These are phyloP conservation scores for Proisotoma minuta DNA, from an alignment of 2,888 invertebrate species.

Conservation along the genomic window DNA sequence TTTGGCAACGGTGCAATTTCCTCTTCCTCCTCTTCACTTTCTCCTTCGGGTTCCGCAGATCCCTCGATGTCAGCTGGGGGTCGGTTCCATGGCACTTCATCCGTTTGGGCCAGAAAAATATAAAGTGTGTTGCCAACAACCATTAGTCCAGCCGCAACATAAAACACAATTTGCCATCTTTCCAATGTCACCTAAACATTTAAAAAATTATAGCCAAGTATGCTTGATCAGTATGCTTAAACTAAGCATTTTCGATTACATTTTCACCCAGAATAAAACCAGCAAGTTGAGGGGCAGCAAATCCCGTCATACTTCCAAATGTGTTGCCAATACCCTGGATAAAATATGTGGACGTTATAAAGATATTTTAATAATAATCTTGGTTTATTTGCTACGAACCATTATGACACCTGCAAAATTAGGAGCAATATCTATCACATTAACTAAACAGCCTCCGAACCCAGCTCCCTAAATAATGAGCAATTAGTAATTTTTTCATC, in stretches of 20 bases:
- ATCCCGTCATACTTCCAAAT: constrained; percentile 3
- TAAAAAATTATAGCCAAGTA: neutral
- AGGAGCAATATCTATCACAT: constrained; percentile 72
- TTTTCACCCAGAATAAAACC: constrained; percentile 20
- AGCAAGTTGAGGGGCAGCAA: constrained; percentile 13
- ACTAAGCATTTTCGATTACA: constrained; percentile 2
- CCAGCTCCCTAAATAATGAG: neutral
- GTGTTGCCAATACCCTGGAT: constrained; percentile 2
- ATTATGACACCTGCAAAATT: constrained; percentile 61
- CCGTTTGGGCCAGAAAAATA: constrained; percentile 28
- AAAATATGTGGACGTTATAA: neutral
- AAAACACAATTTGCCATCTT: constrained; percentile 33
- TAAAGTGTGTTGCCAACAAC: constrained; percentile 22
- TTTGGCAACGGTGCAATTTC: neutral
- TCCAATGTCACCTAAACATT: constrained; percentile 18
- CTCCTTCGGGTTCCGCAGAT: neutral
- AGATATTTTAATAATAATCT: neutral
- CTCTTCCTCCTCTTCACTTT: neutral
- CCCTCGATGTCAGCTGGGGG: neutral
- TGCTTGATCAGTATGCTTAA: neutral
- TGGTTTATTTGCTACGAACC: constrained; percentile 4
- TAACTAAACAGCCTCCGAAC: constrained; percentile 57
- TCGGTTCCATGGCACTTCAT: constrained; percentile 31
- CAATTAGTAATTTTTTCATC: neutral
- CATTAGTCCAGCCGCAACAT: constrained; percentile 23